Conservation (phyloP, 2,888 invertebrate species). For the Epirrita christyi region DNA sequence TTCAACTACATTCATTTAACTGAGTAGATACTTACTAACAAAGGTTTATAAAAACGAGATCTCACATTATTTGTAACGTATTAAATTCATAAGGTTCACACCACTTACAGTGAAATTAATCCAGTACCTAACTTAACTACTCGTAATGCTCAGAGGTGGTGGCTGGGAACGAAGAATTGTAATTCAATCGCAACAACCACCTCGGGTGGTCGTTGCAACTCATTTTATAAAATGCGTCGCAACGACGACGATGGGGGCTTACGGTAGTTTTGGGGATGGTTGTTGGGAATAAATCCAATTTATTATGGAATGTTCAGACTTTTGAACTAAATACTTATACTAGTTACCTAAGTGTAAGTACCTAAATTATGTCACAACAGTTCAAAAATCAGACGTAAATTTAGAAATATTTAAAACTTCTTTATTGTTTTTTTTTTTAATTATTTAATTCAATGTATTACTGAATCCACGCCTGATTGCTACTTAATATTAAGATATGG, state of each 20-base stretch:
- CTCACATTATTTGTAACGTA: conserved; percentile 3
- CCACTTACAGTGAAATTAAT: neutral
- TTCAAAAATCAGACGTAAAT: conserved; percentile 24
- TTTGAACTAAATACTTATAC: no score
- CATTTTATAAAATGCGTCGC: no score
- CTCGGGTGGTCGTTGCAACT: no score
- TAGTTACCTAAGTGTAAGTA: no score
- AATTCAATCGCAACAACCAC: no score
- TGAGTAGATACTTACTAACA: neutral
- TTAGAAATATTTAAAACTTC: conserved; percentile 5
- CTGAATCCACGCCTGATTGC: conserved; percentile 20
- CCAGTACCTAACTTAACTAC: neutral
- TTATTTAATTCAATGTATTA: neutral
- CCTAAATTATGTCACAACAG: conserved; percentile 32
- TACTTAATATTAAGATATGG: conserved; percentile 37
- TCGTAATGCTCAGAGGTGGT: no score
- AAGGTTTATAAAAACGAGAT: neutral
- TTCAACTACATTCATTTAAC: conserved; percentile 3
- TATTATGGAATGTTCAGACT: no score
- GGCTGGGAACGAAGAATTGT: no score
- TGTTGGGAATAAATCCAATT: no score
- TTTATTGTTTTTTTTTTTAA: no score
- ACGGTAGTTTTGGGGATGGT: no score
- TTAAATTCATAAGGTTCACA: neutral
- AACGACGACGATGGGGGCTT: no score